Conservation (phyloP, 2,113 vertebrate genomes). For the Hemiscyllium ocellatum region DNA sequence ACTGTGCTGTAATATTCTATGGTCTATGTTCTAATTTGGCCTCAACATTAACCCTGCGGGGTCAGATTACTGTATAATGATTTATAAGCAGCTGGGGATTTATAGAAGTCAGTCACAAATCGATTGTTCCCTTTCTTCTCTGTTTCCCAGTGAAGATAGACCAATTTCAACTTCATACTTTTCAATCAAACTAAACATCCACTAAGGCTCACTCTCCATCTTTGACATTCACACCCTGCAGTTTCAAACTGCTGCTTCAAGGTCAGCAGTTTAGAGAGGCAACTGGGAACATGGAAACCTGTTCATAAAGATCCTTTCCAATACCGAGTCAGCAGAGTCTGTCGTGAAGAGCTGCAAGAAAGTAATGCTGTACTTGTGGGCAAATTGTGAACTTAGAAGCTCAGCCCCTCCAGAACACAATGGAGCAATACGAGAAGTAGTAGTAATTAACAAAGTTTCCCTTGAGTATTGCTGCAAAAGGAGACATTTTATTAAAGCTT, state of each 20-base stretch:
- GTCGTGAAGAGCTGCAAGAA: background rate
- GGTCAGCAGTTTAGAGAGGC: background rate
- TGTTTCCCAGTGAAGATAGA: background rate
- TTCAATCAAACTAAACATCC: background rate
- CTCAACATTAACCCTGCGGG: background rate
- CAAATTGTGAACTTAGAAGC: background rate
- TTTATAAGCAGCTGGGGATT: background rate
- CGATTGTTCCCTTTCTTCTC: background rate
- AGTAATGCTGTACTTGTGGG: background rate
- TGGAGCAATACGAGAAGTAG: background rate
- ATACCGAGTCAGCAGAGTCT: background rate
- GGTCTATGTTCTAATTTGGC: too few species aligned
- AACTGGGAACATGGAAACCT: background rate
- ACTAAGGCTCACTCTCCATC: background rate
- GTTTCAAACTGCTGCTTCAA: background rate
- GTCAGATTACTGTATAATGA: background rate
- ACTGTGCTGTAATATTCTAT: too few species aligned
- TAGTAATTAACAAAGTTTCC: too few species aligned
- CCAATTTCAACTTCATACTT: background rate
- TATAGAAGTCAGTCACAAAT: background rate
- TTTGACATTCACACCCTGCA: background rate
- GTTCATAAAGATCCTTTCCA: background rate
- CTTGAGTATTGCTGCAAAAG: too few species aligned
- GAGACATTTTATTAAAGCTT: too few species aligned
- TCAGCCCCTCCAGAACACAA: background rate